These are phyloP conservation scores for Glyptemys insculpta DNA, from an alignment of 2,797 vertebrate genomes.

Conservation along the genomic window DNA sequence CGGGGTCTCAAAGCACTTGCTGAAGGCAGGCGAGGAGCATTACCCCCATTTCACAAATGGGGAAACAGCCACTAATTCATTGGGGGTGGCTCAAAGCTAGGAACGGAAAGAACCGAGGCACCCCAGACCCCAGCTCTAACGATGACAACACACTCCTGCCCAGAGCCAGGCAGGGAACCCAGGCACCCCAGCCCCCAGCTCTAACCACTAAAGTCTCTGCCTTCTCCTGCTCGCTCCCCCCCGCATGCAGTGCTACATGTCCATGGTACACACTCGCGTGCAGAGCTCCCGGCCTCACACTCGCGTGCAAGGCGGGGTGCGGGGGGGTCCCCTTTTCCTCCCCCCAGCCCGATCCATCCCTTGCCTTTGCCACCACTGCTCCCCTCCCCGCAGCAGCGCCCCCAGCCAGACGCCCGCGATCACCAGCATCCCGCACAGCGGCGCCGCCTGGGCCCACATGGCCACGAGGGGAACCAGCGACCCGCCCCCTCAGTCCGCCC, in stretches of 20 bases:
- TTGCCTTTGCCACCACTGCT: background rate
- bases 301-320: background rate
- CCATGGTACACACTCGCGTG: background rate
- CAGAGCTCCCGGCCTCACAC: constrained; percentile 14
- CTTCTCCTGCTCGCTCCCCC: background rate
- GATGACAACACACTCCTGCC: background rate
- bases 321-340: background rate
- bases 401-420: background rate
- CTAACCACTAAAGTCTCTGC: background rate
- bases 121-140: background rate
- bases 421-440: background rate
- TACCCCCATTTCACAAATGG: background rate
- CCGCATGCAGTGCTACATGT: background rate
- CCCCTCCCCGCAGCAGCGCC: background rate
- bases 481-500: background rate
- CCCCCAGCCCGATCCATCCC: background rate
- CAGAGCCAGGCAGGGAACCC: background rate
- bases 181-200: background rate
- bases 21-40: background rate
- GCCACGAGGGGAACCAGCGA: background rate
- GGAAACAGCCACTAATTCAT: background rate
- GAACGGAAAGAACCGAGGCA: background rate
- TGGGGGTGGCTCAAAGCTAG: background rate
- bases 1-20: background rate
- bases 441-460: background rate